Base-by-base conservation (phyloP, 2,113 vertebrate species). In the Epinephelus fuscoguttatus region DNA sequence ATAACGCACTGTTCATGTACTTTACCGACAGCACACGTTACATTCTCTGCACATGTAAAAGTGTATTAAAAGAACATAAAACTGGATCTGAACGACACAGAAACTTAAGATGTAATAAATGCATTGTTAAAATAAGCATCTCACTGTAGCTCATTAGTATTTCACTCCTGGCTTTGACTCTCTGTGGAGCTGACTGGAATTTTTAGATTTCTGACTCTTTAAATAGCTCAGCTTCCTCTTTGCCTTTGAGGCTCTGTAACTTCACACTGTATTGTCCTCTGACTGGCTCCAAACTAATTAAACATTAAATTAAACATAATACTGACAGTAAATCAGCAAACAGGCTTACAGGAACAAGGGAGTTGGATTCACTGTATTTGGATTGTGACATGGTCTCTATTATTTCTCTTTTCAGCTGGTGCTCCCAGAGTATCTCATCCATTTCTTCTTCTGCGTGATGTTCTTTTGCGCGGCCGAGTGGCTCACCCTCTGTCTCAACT, bases 401-500 rank as follows among this genome's bases (percentile, higher is more conserved):
- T 30, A 30, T 82, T 60, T 90, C 87, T 84, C 91, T 91, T 94
- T 95, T 27, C 96, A 99, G 98, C 97, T 99, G 90, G 98, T 99
- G 42, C 97, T 99, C 86, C 98, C 98, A 2, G 98, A 99, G 95
- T 99, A 99, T 94, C 97, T 99, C 94, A 99, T 99, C 96, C 98
- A 99, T 71, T 97, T 98, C 81, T 99, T 99, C 97, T 99, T 99
- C 97, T 99, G 98, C 78, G 97, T 99, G 94, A 99, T 99, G 98
- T 99, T 99, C 95, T 97, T 99, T 84, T 99, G 98, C 89, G 98
- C 98, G 25, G 96, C 97, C 67, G 98, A 99, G 92, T 99, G 98
- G 98, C 97, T 99, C 72, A 99, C 98, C 0, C 96, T 99, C 90
- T 96, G 94, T 76, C 97, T 99, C 95, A 99, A 99, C 95, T 94